Conservation (phyloP, 2,888 invertebrate genomes). For the Drosophila imparisetae region DNA sequence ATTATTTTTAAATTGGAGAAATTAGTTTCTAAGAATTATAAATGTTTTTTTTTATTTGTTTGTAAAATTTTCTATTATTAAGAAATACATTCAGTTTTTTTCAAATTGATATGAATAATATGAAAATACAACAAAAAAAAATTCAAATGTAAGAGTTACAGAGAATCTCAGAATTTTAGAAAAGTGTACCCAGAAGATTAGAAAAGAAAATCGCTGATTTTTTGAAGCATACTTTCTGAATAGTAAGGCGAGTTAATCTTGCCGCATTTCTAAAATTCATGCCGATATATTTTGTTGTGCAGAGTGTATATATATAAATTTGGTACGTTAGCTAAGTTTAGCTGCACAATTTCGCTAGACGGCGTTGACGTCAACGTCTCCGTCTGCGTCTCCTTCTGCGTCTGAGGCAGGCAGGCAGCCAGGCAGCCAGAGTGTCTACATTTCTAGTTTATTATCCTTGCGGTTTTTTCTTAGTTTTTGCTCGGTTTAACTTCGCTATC, state of each 20-base stretch:
- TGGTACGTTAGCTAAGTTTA: conserved; percentile 42
- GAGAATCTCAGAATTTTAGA: no score
- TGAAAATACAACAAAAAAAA: no score
- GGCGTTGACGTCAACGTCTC: conserved; percentile 52
- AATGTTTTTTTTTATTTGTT: not conserved
- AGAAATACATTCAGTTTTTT: no score
- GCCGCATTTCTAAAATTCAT: not conserved
- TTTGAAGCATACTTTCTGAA: not conserved
- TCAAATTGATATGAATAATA: no score
- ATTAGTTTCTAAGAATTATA: not conserved
- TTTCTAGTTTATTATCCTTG: conserved; percentile 73
- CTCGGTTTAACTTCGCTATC: conserved; percentile 54
- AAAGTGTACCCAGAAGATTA: no score
- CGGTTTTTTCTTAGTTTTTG: conserved; percentile 66
- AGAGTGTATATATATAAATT: conserved; percentile 1
- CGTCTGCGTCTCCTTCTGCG: conserved; percentile 18
- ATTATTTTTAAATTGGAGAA: not conserved
- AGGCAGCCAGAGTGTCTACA: conserved; percentile 34
- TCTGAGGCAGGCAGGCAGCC: not conserved
- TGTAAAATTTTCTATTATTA: not conserved
- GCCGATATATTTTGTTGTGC: not conserved
- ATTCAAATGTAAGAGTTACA: no score
- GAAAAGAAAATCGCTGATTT: not conserved
- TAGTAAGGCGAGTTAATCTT: not conserved
- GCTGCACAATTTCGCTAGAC: conserved; percentile 54